These are phyloP conservation scores for Centropristis striata DNA, from an alignment of 2,113 vertebrate genomes.

Conservation along the genomic window DNA sequence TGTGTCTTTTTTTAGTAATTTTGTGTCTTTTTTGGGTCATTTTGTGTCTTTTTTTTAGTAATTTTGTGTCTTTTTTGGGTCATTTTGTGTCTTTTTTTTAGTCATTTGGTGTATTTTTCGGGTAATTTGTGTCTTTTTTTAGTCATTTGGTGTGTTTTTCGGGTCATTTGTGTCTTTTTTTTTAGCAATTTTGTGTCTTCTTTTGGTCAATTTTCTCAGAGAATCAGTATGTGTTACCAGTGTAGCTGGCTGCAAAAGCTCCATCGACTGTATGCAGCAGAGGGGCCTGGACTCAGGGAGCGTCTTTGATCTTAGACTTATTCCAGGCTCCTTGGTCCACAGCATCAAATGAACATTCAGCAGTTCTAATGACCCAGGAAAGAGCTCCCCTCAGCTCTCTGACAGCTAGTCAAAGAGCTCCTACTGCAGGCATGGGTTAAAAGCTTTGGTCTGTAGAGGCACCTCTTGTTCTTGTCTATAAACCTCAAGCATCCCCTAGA, in stretches of 20 bases:
- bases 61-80: too few species aligned
- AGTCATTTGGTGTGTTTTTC: too few species aligned
- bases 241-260: constrained; percentile 22
- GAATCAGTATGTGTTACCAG: not conserved
- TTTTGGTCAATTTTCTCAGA: not conserved
- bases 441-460: constrained; percentile 23
- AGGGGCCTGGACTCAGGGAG: constrained; percentile 23
- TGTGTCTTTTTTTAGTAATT: too few species aligned
- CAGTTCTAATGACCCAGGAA: constrained; percentile 57
- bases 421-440: constrained; percentile 49
- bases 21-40: too few species aligned
- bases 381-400: constrained; percentile 20
- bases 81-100: too few species aligned
- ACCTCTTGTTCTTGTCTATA: constrained; percentile 45
- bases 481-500: constrained; percentile 27
- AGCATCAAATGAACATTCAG: constrained; percentile 66
- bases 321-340: constrained; percentile 49
- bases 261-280: constrained; percentile 25
- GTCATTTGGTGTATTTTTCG: too few species aligned
- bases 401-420: constrained; percentile 47
- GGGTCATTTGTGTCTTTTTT: too few species aligned
- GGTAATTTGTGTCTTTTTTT: too few species aligned
- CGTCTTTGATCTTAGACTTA: constrained; percentile 54
- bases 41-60: too few species aligned
- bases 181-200: too few species aligned